Base-by-base conservation (phyloP, 2,113 vertebrate genomes). In the Melanotaenia duboulayi region DNA sequence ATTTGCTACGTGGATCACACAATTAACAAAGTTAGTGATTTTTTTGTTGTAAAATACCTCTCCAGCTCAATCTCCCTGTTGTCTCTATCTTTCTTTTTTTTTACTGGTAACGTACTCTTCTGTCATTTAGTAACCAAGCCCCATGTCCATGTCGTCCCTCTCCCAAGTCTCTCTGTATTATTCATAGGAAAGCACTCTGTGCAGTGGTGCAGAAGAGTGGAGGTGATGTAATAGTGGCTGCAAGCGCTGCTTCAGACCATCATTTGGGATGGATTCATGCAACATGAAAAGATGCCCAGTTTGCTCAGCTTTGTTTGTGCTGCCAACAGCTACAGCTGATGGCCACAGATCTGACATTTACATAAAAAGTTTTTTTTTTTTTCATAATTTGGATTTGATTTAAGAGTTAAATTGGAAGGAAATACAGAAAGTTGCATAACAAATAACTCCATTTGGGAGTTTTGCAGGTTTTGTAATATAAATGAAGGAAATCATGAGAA, bases 161-260 rank as follows among this genome's bases (percentile, higher is more conserved):
- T 77, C 71, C 69, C 62, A 46, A 49, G 73, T 72, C 82, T 58
- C 48, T 78, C 78, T 93, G 76, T 90, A 90, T 93, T 90, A 91
- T 92, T 92, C 89, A 93, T 92, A 87, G 87, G 64, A 79, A 90
- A 90, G 90, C 92, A 90, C 89, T 93, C 80, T 84, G 89, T 77
- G 82, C 85, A 74, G 42, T 86, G 86, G 83, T 88, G 90, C 87
- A 83, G 89, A 91, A 86, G 68, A 91, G 80, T 74, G 78, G 74
- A 84, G 82, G 81, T 91, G 89, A 90, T 88, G 90, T 90, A 92
- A 90, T 51, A 66, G 71, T 69, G 80, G 74, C 87, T 85, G 32
- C 12, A 57, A 88, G 89, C 80, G 44, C 67, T 54, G 74, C 85
- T 78, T 49, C 20, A 32, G 64, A 73, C 71, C 67, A 56, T 84